Percentiles rank a stretch among this genome's conserved stretches.
Evolutionary conservation across 2,113 vertebrate genomes (phyloP).

Genomic region (Anoura caudifer): DNA sequence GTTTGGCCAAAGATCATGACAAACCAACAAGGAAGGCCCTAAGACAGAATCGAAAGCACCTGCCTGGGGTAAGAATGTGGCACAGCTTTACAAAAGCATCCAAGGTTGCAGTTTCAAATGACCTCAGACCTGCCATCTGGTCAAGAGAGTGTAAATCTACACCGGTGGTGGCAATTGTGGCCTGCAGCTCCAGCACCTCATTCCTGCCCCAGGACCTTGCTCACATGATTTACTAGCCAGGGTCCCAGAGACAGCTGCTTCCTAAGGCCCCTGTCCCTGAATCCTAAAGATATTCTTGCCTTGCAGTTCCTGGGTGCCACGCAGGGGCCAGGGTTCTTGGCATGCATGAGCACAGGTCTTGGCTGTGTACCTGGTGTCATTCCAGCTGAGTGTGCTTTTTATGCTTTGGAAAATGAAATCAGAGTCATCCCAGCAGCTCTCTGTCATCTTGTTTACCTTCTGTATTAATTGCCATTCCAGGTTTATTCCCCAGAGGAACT

Average conservation of each 20-base stretch:
- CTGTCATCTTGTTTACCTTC: neutral
- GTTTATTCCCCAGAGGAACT: neutral
- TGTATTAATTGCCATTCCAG: neutral
- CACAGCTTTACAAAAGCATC: neutral
- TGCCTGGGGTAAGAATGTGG: constrained; percentile 83
- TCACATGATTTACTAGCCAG: neutral
- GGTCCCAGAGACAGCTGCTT: neutral
- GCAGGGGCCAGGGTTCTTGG: neutral
- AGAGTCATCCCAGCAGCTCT: neutral
- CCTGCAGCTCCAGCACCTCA: neutral
- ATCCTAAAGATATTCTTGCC: neutral
- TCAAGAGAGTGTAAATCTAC: neutral
- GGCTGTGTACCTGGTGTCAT: neutral
- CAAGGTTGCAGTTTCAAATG: neutral
- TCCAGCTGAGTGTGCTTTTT: neutral
- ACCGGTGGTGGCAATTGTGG: neutral
- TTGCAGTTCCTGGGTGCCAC: neutral
- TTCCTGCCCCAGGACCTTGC: neutral
- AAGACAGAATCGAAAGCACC: constrained; percentile 83
- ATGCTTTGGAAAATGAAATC: neutral
- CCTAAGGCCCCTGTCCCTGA: neutral
- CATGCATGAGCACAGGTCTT: neutral
- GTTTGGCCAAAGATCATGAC: constrained; percentile 80
- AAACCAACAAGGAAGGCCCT: constrained; percentile 78
- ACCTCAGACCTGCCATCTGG: neutral